Evolutionary conservation across 2,113 vertebrate species (phyloP).

Genomic region (Mormyrus lacerda): DNA sequence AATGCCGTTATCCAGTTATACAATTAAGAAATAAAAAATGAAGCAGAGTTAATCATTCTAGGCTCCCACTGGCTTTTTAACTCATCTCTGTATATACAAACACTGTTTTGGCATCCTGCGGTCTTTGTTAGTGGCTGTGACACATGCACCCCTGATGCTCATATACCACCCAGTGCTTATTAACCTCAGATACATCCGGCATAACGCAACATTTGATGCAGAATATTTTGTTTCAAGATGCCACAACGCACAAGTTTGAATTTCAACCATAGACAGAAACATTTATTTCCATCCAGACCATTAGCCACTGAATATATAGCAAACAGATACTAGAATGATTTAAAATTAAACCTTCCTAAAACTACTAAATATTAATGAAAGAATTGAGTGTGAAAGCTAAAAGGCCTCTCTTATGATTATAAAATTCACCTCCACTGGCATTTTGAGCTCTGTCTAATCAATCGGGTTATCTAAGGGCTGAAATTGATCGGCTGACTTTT

Average conservation of each 20-base stretch:
- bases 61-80: background rate
- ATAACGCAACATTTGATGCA: background rate
- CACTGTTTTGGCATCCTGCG: background rate
- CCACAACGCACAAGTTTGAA: background rate
- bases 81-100: background rate
- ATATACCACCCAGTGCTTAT: background rate
- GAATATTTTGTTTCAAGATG: background rate
- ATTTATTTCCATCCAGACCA: background rate
- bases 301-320: background rate
- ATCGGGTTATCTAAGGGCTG: background rate
- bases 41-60: background rate
- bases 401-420: background rate
- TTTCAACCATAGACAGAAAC: background rate
- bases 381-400: background rate
- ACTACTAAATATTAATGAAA: background rate
- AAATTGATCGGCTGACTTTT: background rate
- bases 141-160: background rate
- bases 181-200: background rate
- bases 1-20: background rate
- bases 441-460: background rate
- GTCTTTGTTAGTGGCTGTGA: background rate
- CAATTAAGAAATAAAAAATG: background rate
- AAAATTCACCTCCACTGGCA: constrained; percentile 2
- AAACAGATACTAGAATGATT: background rate
- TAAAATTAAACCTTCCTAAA: background rate